Evolutionary conservation across 2,888 invertebrate species (phyloP).

Genomic region (Pocota personata): DNA sequence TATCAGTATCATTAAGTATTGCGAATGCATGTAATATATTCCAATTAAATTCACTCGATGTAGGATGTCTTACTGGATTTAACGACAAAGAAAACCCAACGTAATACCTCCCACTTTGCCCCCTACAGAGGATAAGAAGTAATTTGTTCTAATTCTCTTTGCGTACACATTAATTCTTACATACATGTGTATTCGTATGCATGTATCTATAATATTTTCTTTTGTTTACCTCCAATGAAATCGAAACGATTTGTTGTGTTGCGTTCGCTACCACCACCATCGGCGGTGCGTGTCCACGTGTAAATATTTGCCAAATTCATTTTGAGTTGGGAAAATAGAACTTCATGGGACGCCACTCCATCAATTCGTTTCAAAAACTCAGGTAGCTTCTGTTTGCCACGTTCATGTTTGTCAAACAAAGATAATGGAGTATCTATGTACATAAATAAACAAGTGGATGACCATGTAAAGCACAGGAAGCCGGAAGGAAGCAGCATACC

Average conservation of each 20-base stretch:
- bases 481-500: slow-evolving; percentile 40
- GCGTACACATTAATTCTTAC: background rate
- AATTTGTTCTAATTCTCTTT: slow-evolving; percentile 26
- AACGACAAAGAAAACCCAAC: background rate
- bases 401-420: slow-evolving; percentile 20
- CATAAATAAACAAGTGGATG: slow-evolving; percentile 29
- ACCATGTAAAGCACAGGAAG: background rate
- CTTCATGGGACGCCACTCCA: slow-evolving; percentile 16
- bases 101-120: background rate
- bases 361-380: background rate
- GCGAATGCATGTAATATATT: background rate
- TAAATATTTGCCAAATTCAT: slow-evolving; percentile 59
- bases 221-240: slow-evolving; percentile 18
- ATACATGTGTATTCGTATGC: too few relatives aligned
- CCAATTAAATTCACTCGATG: background rate
- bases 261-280: background rate
- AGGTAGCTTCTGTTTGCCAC: slow-evolving; percentile 34
- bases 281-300: slow-evolving; percentile 20
- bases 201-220: too few relatives aligned
- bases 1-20: background rate
- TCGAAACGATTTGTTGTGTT: slow-evolving; percentile 26
- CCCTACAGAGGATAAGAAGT: background rate
- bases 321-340: background rate
- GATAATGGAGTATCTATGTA: background rate
- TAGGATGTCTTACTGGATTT: background rate